Base-by-base conservation (phyloP, 2,888 invertebrate genomes). In the Cryptophagus acutangulus region DNA sequence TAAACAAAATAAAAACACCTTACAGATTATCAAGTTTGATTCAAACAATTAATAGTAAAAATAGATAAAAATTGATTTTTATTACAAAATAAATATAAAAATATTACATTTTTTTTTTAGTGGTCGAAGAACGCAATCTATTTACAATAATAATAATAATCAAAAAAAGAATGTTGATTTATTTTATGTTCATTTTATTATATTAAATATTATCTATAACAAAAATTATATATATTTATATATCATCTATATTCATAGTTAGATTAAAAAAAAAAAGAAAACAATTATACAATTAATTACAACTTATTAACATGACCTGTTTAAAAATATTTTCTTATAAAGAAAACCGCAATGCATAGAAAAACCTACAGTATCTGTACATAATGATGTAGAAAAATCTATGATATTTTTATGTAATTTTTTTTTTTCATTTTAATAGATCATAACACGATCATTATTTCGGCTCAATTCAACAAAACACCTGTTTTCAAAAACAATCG, bases 251-350 rank as follows among this genome's bases (percentile, higher is more conserved):
- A 49, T 58, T 52, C 57, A 62, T 54, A 58, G 52, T 58, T 58
- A 58, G 54, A 57, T 58, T 59, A 54, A 62, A 61, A 61, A 62
- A 59, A 64, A 66, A 65, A n/a, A n/a, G n/a, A 64, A 66, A 66
- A 65, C 63, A 66, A 66, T 62, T 65, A 60, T 67, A 67, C 66
- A 67, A 65, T 62, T 67, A 67, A 65, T 67, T 66, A 66, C 65
- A 66, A 63, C 60, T 58, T 58, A 60, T 60, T 59, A 66, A 65
- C 64, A 62, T 62, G 53, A 55, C 50, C 48, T 31, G 41, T 53
- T 62, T 61, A 61, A 63, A 63, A 63, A 58, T 15, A 62, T 65
- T 66, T 66, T 66, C 66, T 67, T 67, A 65, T 66, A 65, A 66
- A 66, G 63, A 67, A 66, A 66, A 66, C 17, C 59, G n/a, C n/a